phyloP scores from a whole-genome alignment of 2,888 invertebrate genomes.

The Scaptomyza parva region DNA sequence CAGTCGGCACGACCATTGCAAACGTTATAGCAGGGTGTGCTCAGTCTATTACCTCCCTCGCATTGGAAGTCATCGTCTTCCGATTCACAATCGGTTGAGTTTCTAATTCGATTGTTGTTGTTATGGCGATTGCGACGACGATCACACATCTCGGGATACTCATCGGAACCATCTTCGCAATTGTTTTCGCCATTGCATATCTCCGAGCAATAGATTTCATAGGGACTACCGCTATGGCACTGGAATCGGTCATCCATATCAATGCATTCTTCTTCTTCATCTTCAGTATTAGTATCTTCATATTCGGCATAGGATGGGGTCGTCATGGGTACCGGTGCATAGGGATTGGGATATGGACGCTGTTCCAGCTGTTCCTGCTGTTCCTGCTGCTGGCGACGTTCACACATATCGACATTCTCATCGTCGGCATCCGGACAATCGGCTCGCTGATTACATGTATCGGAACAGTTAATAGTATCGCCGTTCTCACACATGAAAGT shows the following conservation, averaged over 20 bases:
- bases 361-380: too few species aligned
- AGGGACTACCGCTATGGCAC: slow-evolving; percentile 21
- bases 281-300: not conserved
- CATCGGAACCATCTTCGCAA: slow-evolving; percentile 37
- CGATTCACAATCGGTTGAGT: not conserved
- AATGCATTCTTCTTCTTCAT: slow-evolving; percentile 3
- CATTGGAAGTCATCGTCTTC: slow-evolving; percentile 25
- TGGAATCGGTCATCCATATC: not conserved
- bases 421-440: slow-evolving; percentile 89
- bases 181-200: slow-evolving; percentile 8
- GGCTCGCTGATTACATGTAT: slow-evolving; percentile 85
- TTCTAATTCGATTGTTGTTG: not conserved
- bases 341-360: slow-evolving; percentile 4
- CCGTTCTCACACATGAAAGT: slow-evolving; percentile 13
- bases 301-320: not conserved
- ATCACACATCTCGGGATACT: slow-evolving; percentile 18
- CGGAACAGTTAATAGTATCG: slow-evolving; percentile 1
- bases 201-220: not conserved
- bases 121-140: not conserved
- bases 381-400: not conserved
- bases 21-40: slow-evolving; percentile 39
- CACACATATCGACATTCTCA: slow-evolving; percentile 84
- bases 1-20: slow-evolving; percentile 87
- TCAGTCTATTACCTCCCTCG: not conserved
- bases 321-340: not conserved